Percentiles rank a stretch among this genome's conserved stretches.
Conservation (phyloP, 2,888 invertebrate genomes). For the Sipha maydis region DNA sequence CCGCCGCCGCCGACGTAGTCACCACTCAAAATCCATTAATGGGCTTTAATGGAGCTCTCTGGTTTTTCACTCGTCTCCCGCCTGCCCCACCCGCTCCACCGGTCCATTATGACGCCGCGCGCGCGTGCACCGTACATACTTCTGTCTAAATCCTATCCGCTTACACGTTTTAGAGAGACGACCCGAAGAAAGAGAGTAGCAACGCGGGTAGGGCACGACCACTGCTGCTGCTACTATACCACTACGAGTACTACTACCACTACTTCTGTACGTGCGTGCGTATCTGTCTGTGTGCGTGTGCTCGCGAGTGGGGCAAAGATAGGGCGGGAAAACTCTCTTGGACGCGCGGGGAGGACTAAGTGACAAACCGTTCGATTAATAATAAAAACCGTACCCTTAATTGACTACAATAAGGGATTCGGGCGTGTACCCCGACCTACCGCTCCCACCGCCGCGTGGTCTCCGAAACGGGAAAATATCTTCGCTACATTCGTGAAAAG, state of each 20-base stretch:
- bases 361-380: constrained; percentile 62
- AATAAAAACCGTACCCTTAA: constrained; percentile 59
- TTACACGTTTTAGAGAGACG: constrained; percentile 49
- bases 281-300: too few species aligned
- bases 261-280: not conserved
- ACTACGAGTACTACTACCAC: not conserved
- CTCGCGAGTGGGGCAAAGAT: too few species aligned
- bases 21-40: constrained; percentile 63
- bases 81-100: constrained; percentile 19
- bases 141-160: constrained; percentile 60
- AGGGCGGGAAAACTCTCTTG: not conserved
- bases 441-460: not conserved
- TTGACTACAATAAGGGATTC: constrained; percentile 57
- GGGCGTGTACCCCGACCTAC: not conserved
- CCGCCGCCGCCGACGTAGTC: constrained; percentile 36
- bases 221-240: not conserved
- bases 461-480: not conserved
- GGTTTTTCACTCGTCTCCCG: constrained; percentile 61
- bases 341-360: constrained; percentile 43
- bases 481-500: constrained; percentile 42
- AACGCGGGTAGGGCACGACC: not conserved
- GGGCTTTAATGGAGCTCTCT: constrained; percentile 64
- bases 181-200: constrained; percentile 21
- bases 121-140: not conserved
- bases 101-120: constrained; percentile 55